Conservation (phyloP, 2,888 invertebrate species). For the Taphrorychus bicolor region DNA sequence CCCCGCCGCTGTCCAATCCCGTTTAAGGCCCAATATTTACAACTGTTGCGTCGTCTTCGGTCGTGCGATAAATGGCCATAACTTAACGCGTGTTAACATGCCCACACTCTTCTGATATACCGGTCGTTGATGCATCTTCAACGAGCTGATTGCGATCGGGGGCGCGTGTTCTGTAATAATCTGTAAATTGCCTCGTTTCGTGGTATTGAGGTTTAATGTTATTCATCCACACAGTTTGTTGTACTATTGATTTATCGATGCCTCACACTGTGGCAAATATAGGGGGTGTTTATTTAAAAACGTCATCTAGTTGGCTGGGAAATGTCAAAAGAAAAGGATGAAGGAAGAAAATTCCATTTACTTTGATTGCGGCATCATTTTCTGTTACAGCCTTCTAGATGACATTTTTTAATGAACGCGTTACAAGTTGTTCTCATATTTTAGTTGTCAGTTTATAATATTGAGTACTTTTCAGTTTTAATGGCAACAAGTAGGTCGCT, state of each 20-base stretch:
- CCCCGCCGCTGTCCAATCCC: constrained; percentile 14
- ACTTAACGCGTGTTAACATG: constrained; percentile 29
- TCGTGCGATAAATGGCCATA: constrained; percentile 25
- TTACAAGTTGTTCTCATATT: too few species aligned
- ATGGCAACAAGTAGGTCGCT: too few species aligned
- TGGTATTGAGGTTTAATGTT: not conserved
- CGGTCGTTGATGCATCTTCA: not conserved
- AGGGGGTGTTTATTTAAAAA: too few species aligned
- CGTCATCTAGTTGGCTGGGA: too few species aligned
- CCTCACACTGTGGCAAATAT: too few species aligned
- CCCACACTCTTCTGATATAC: constrained; percentile 19
- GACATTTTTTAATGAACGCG: too few species aligned
- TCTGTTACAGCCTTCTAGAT: too few species aligned
- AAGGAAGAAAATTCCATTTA: too few species aligned
- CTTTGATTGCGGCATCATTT: too few species aligned
- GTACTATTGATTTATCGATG: not conserved
- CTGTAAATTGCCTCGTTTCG: not conserved
- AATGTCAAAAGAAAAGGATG: too few species aligned
- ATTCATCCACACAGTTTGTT: not conserved
- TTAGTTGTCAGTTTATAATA: too few species aligned
- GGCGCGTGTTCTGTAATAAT: not conserved
- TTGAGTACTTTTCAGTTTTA: too few species aligned
- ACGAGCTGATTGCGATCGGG: constrained; percentile 1
- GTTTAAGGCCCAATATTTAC: constrained; percentile 22
- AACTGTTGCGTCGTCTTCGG: constrained; percentile 31